Percentiles rank a stretch among this genome's conserved stretches.
These are phyloP conservation scores for Tipula vernalis DNA, from an alignment of 2,888 invertebrate genomes.

Conservation along the genomic window DNA sequence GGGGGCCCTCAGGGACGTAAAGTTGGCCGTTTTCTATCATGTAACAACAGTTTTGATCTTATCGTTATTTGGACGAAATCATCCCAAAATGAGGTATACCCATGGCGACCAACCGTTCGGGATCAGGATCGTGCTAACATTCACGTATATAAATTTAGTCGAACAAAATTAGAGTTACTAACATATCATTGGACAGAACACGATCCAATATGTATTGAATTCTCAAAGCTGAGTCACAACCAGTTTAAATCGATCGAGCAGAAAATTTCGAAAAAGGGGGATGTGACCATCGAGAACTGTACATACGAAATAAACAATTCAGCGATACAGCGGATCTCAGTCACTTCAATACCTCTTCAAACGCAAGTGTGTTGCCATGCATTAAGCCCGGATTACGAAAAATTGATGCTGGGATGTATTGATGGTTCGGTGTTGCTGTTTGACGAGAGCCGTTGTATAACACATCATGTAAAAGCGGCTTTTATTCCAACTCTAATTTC, in stretches of 20 bases:
- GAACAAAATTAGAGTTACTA: slow-evolving; percentile 57
- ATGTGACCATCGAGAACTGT: slow-evolving; percentile 59
- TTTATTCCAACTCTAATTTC: slow-evolving; percentile 57
- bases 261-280: slow-evolving; percentile 56
- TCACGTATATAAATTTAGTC: slow-evolving; percentile 62
- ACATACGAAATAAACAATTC: slow-evolving; percentile 46
- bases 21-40: slow-evolving; percentile 29
- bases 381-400: slow-evolving; percentile 59
- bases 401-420: slow-evolving; percentile 67
- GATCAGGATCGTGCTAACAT: slow-evolving; percentile 82
- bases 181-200: slow-evolving; percentile 78
- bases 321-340: slow-evolving; percentile 47
- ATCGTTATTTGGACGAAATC: slow-evolving; percentile 78
- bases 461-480: slow-evolving; percentile 60
- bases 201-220: slow-evolving; percentile 71
- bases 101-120: slow-evolving; percentile 78
- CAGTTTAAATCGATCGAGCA: slow-evolving; percentile 71
- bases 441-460: slow-evolving; percentile 61
- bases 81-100: slow-evolving; percentile 75
- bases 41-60: slow-evolving; percentile 34
- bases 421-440: slow-evolving; percentile 73
- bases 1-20: slow-evolving; percentile 32
- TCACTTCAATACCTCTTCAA: slow-evolving; percentile 56
- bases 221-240: slow-evolving; percentile 58
- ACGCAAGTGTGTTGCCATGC: slow-evolving; percentile 53